A percentile compares a stretch with the other conserved stretches of the same genome.
Evolutionary conservation across 2,113 vertebrate species (phyloP).

Genomic region (Noctilio leporinus): DNA sequence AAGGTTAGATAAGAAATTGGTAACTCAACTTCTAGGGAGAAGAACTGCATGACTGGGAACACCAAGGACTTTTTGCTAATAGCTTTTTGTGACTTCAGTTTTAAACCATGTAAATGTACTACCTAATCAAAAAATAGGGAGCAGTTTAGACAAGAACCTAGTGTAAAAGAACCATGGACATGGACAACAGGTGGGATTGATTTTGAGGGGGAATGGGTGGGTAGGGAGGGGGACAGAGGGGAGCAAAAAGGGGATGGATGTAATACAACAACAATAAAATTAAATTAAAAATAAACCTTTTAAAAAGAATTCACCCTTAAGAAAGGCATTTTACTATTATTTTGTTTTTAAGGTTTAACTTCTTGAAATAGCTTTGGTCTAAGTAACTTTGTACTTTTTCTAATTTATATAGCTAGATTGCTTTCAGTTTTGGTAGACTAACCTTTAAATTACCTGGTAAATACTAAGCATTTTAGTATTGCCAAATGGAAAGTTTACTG

Average conservation of each 20-base stretch:
- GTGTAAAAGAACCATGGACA: no score
- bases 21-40: background rate
- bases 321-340: background rate
- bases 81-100: background rate
- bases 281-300: no score
- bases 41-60: background rate
- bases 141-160: no score
- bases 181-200: no score
- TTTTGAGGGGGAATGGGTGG: no score
- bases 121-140: background rate
- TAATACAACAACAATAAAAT: no score
- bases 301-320: background rate
- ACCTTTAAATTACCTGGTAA: slow-evolving; percentile 10
- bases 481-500: background rate
- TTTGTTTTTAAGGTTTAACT: background rate
- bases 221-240: no score
- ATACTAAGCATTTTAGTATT: background rate
- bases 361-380: background rate
- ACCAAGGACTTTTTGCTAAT: background rate
- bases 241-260: no score
- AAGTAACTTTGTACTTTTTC: slow-evolving; percentile 8
- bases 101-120: slow-evolving; percentile 7
- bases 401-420: background rate
- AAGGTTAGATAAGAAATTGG: background rate
- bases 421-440: background rate